These are phyloP conservation scores for Plebejus anna DNA, from an alignment of 2,888 invertebrate genomes.

Conservation along the genomic window DNA sequence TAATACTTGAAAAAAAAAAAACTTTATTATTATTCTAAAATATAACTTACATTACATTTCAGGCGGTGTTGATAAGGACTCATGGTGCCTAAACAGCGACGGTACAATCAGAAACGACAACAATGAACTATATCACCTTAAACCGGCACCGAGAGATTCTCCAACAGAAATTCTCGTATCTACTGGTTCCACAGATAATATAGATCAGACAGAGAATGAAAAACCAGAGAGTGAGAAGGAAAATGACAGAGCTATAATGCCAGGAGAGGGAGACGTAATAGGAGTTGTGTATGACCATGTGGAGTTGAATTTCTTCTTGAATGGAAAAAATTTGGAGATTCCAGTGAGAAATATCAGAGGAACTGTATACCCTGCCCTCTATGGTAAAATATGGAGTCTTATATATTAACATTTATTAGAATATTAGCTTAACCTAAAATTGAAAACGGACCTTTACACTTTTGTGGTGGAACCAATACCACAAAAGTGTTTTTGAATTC, in stretches of 20 bases:
- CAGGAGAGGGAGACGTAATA: constrained; percentile 96
- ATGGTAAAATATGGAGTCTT: constrained; percentile 82
- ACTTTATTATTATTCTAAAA: not conserved
- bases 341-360: constrained; percentile 94
- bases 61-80: constrained; percentile 92
- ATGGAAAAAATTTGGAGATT: constrained; percentile 92
- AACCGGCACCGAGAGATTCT: constrained; percentile 65
- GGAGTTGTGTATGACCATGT: constrained; percentile 98
- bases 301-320: constrained; percentile 95
- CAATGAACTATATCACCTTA: constrained; percentile 85
- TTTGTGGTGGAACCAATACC: too few species aligned
- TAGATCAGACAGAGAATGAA: constrained; percentile 55
- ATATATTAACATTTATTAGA: not conserved
- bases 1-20: too few species aligned
- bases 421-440: not conserved
- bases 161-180: constrained; percentile 69
- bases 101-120: constrained; percentile 92
- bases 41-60: constrained; percentile 33
- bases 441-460: not conserved
- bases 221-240: constrained; percentile 54
- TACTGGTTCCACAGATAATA: constrained; percentile 57
- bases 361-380: constrained; percentile 94
- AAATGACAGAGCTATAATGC: constrained; percentile 64
- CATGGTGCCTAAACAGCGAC: constrained; percentile 96
- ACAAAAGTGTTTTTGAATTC: too few species aligned